Base-by-base conservation (phyloP, 2,888 invertebrate genomes). In the Amblyjoppa fuscipennis region DNA sequence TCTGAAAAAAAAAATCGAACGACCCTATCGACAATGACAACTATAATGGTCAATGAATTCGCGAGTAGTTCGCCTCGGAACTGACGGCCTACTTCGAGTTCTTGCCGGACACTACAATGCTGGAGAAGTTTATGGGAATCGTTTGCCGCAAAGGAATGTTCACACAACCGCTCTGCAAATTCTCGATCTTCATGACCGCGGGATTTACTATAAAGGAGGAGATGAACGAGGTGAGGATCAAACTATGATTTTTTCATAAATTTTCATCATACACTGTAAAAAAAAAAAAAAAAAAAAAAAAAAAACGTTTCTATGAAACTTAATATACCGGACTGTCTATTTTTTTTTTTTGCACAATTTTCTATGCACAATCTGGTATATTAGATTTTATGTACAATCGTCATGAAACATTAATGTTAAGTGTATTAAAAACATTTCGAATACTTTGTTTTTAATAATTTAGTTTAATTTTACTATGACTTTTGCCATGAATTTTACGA, bases 81-180 rank as follows among this genome's bases (percentile, higher is more conserved):
- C 34, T 71, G 11, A 69, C 41, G 34, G 53, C 61, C 69, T 76
- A 84, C 64, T 75, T 70, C n/a, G 81, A 84, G 49, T 28, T 84
- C 38, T 3, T 84, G 38, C 84, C 84, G 7, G 28, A 51, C 25
- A 9, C 20, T 0, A 25, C 38, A 2, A 20, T 76, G n/a, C 20
- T 81, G 2, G 53, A 69, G 13, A 56, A 34, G 5, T 11, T 84
- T 20, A 16, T 71, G 11, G 64, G 28, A 41, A 41, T 71, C 16
- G 31, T 20, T 31, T 80, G 80, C 11, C 28, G 16, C 1, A 13
- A 38, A 5, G 51, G 34, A 13, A 31, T 34, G 34, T 51, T 11
- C 6, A 31, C 41, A 3, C 51, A 59, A 38, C 51, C 61, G 1
- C 59, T 80, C 16, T 80, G 80, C 61, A 66, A 80, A 31, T n/a